Percentiles rank a stretch among this genome's conserved stretches.
phyloP scores from a whole-genome alignment of 2,888 invertebrate genomes.

The Reticulitermes lucifugus region DNA sequence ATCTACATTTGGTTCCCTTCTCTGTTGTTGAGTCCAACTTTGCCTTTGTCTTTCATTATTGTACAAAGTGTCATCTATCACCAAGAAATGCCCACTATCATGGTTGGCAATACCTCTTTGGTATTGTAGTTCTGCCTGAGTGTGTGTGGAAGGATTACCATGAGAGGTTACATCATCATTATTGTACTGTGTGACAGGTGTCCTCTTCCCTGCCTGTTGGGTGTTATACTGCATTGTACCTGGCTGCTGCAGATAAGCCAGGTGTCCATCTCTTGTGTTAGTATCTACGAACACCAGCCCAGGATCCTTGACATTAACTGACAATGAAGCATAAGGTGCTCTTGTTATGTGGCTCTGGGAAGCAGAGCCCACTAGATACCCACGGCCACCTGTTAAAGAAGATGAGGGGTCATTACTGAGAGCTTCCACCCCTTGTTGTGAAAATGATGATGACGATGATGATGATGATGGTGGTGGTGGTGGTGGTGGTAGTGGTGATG shows the following conservation, averaged over 20 bases:
- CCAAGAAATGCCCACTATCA: background rate
- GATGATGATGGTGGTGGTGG: slow-evolving; percentile 15
- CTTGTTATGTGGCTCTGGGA: slow-evolving; percentile 49
- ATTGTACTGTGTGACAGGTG: background rate
- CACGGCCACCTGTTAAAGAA: slow-evolving; percentile 43
- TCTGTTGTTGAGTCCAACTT: background rate
- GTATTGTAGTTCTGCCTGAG: slow-evolving; percentile 7
- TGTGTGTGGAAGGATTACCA: background rate
- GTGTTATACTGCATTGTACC: background rate
- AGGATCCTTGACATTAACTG: background rate
- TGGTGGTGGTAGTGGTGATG: slow-evolving; percentile 10
- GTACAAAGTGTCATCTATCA: background rate
- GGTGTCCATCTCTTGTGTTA: background rate
- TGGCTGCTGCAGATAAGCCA: background rate
- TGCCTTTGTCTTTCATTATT: background rate
- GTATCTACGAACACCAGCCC: background rate
- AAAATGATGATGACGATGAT: slow-evolving; percentile 29
- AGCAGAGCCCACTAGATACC: slow-evolving; percentile 44
- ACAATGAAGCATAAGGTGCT: slow-evolving; percentile 45
- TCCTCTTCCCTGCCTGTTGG: background rate
- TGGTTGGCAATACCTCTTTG: background rate
- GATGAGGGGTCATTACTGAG: slow-evolving; percentile 28
- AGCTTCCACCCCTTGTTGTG: background rate
- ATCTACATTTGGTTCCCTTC: slow-evolving; percentile 24
- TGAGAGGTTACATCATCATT: background rate